Evolutionary conservation across 2,888 invertebrate species (phyloP), one percentile per base, ranked within the genome.

Genomic region (Tholera decimalis): DNA sequence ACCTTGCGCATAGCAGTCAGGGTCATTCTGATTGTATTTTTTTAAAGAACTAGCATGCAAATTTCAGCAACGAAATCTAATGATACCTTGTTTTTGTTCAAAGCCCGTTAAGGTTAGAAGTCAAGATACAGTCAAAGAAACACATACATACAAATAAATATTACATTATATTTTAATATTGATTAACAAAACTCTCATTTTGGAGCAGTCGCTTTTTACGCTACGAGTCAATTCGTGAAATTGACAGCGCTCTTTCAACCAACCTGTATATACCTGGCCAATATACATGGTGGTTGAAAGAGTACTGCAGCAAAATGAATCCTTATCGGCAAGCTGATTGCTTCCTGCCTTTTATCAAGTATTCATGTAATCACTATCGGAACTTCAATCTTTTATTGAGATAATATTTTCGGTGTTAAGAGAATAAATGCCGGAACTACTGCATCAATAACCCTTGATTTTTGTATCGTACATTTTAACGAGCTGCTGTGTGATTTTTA

Each of bases 331-430:
- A 28, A 39, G 22, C 26, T 55, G 71, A 76, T 70, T 55, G 50
- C 44, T 43, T 56, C 13, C 44, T 43, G n/a, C 22, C 20, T 47
- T 58, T 13, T 35, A 75, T 76, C 24, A 70, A 58, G 18, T 59
- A 70, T 53, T 70, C 43, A 71, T 61, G 72, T 61, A 51, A 61
- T 55, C 46, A 69, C 9, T 46, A 60, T 51, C 22, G 39, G n/a
- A 26, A 30, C 30, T 20, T 2, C 6, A 20, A 71, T 70, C 39
- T 76, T 60, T 70, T 55, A 54, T 22, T 37, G 41, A n/a, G 9
- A 51, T n/a, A 7, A 67, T 22, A 46, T 58, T 76, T 70, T 51
- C 18, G 30, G 15, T 20, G 8, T 6, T 39, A 46, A 26, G 9
- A 26, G 37, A 54, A 8, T 56, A 49, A 43, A 57, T 44, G 44